These are phyloP conservation scores for Acanthornis magna DNA, from an alignment of 2,797 vertebrate species.

Conservation along the genomic window DNA sequence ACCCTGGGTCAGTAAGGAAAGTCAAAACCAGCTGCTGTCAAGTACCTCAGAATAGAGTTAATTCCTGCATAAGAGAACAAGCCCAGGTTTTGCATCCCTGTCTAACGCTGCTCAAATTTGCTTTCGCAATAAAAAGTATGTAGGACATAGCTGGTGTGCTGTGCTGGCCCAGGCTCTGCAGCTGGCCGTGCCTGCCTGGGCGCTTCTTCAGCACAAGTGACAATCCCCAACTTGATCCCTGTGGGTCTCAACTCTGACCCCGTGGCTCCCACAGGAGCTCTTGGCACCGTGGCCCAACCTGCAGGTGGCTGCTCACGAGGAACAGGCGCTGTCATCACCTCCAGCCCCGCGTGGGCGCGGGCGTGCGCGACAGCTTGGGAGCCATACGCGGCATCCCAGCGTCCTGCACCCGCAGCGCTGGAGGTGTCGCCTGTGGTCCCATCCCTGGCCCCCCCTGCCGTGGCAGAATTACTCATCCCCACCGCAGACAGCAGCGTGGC, in stretches of 20 bases:
- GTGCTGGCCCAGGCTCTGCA: neutral
- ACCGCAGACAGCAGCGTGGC: neutral
- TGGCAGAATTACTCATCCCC: neutral
- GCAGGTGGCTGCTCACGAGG: accelerated
- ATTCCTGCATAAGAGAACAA: neutral
- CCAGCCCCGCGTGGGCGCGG: accelerated
- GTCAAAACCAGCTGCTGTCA: neutral
- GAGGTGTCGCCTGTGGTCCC: neutral
- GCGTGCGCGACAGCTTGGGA: neutral
- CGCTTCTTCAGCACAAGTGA: accelerated
- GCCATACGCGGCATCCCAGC: accelerated
- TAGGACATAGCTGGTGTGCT: neutral
- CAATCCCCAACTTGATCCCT: neutral
- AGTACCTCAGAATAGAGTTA: neutral
- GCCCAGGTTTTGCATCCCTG: neutral
- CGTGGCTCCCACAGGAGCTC: accelerated
- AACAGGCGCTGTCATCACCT: accelerated
- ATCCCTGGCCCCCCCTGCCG: accelerated
- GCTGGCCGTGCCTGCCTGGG: accelerated
- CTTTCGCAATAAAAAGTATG: neutral
- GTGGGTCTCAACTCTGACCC: neutral
- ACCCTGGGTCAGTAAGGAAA: neutral
- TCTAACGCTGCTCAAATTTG: neutral
- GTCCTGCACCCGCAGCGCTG: neutral
- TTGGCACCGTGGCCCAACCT: neutral